Percentiles rank a stretch among this genome's conserved stretches.
Conservation (phyloP, 1,140 invertebrate genomes). For the Panagrolaimus sp. region DNA sequence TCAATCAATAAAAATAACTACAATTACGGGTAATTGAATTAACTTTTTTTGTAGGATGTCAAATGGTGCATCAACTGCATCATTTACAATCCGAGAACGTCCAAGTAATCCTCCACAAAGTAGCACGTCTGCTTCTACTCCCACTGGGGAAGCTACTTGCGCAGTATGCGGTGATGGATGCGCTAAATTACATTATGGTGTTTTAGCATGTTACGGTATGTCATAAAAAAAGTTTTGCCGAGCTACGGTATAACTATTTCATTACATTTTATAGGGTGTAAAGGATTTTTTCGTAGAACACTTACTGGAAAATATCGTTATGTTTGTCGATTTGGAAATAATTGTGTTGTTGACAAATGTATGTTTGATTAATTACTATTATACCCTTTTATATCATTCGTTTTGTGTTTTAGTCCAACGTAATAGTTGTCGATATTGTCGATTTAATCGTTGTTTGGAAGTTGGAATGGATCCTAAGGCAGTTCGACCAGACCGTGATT, state of each 20-base stretch:
- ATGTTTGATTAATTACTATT: constrained; percentile 18
- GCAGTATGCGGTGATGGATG: constrained; percentile 54
- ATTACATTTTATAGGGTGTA: constrained; percentile 20
- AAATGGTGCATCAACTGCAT: background rate
- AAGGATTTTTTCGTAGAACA: constrained; percentile 54
- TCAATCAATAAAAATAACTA: constrained; percentile 14
- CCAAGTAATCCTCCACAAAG: background rate
- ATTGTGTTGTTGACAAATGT: constrained; percentile 58
- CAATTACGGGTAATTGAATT: background rate
- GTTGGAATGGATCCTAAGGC: constrained; percentile 55
- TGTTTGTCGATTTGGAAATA: constrained; percentile 54
- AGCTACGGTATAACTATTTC: constrained; percentile 19
- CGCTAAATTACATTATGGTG: constrained; percentile 54
- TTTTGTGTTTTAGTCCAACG: constrained; percentile 33
- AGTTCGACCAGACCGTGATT: constrained; percentile 51
- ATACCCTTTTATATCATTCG: constrained; percentile 19
- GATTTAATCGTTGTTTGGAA: constrained; percentile 42
- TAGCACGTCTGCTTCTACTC: constrained; percentile 15
- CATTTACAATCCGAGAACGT: background rate
- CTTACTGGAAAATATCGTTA: constrained; percentile 57
- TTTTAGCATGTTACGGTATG: constrained; percentile 51
- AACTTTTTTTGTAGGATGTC: constrained; percentile 6
- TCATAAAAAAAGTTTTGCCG: constrained; percentile 15
- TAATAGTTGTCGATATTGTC: constrained; percentile 34
- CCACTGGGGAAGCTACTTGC: constrained; percentile 42